Conservation (phyloP, 2,888 invertebrate genomes). For the Volucella bombylans region DNA sequence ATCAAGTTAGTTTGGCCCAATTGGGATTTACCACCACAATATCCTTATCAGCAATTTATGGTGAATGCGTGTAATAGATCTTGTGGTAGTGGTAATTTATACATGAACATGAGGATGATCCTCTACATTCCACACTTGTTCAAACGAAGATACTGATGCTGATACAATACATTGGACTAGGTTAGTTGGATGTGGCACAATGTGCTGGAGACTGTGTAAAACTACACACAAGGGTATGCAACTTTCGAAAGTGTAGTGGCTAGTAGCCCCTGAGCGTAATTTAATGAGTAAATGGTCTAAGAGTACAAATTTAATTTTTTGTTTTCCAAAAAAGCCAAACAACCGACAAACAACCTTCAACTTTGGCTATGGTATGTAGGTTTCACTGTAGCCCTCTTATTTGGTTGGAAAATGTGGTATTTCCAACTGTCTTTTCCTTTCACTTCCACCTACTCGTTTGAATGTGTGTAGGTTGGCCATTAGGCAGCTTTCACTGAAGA, state of each 20-base stretch:
- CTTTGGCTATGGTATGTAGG: too few species aligned
- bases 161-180: constrained; percentile 3
- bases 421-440: too few species aligned
- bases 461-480: neutral
- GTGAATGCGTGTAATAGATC: constrained; percentile 73
- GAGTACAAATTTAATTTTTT: neutral
- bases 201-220: constrained; percentile 8
- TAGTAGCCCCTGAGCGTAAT: neutral
- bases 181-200: neutral
- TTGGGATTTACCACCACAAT: constrained; percentile 79
- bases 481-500: neutral
- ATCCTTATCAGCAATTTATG: constrained; percentile 74
- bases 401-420: too few species aligned
- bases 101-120: constrained; percentile 19
- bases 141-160: neutral
- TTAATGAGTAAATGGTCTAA: constrained; percentile 31
- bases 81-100: constrained; percentile 70
- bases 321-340: too few species aligned
- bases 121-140: constrained; percentile 16
- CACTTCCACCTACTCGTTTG: too few species aligned
- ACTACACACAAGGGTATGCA: constrained; percentile 5
- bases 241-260: neutral
- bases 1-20: constrained; percentile 82
- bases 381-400: too few species aligned
- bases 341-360: too few species aligned